Evolutionary conservation across 2,113 vertebrate species (phyloP).

Genomic region (Lophura nycthemera): DNA sequence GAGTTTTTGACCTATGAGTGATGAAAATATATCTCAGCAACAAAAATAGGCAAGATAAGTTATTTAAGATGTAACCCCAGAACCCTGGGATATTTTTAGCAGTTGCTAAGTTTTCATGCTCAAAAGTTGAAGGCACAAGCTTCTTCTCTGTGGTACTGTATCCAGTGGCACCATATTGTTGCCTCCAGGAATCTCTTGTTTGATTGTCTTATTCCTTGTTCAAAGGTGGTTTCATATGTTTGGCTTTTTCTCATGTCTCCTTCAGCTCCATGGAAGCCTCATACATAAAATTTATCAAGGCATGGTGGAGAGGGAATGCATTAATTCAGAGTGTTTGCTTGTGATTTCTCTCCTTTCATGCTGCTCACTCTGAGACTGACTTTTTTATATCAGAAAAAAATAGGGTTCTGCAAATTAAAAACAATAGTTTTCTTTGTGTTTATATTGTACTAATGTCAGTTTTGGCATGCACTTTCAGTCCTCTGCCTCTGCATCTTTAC

Average conservation of each 20-base stretch:
- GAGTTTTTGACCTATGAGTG: constrained; percentile 26
- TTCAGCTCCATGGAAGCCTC: neutral
- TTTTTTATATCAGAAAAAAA: neutral
- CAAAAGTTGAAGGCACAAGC: neutral
- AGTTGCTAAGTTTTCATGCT: neutral
- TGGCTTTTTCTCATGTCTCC: neutral
- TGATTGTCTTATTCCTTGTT: neutral
- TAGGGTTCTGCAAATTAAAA: neutral
- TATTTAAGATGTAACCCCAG: neutral
- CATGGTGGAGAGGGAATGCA: neutral
- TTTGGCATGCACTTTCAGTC: neutral
- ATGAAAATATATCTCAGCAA: constrained; percentile 3
- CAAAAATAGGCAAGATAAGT: neutral
- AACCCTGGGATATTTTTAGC: neutral
- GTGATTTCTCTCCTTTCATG: neutral
- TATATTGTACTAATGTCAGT: neutral
- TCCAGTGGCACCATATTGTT: neutral
- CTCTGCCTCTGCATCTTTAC: neutral
- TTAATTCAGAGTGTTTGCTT: neutral
- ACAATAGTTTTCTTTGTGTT: neutral
- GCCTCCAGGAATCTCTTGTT: neutral
- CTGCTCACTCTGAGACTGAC: accelerated
- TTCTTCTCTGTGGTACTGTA: neutral
- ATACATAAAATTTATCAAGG: neutral
- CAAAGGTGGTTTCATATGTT: neutral